A percentile compares a stretch with the other conserved stretches of the same genome.
Evolutionary conservation across 1,140 invertebrate genomes (phyloP).

Genomic region (Drosophila hydei): DNA sequence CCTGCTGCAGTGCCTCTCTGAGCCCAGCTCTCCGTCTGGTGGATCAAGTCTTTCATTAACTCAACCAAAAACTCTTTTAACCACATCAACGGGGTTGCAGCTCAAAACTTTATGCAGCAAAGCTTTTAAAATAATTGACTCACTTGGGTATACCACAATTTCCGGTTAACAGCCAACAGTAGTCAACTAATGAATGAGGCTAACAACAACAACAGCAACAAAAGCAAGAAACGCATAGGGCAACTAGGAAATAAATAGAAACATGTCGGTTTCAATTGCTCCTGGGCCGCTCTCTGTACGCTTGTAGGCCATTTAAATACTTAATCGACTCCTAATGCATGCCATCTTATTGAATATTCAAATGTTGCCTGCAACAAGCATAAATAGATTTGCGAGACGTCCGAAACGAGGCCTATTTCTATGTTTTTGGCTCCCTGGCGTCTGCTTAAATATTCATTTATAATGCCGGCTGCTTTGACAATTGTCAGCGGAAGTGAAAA

Average conservation of each 20-base stretch:
- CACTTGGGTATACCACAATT: conserved; percentile 79
- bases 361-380: conserved; percentile 28
- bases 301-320: conserved; percentile 65
- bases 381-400: conserved; percentile 17
- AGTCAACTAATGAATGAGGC: conserved; percentile 69
- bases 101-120: conserved; percentile 70
- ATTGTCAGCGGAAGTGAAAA: conserved; percentile 57
- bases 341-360: conserved; percentile 69
- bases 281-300: conserved; percentile 32
- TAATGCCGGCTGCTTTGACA: conserved; percentile 49
- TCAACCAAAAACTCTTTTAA: conserved; percentile 52
- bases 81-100: conserved; percentile 50
- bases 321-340: conserved; percentile 71
- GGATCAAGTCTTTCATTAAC: conserved; percentile 62
- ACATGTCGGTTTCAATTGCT: conserved; percentile 7
- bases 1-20: no score
- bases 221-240: background rate
- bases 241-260: conserved; percentile 21
- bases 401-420: background rate
- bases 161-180: conserved; percentile 68
- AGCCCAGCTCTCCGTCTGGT: conserved; percentile 1
- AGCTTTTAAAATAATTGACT: conserved; percentile 83
- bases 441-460: conserved; percentile 45
- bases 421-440: no score
- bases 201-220: conserved; percentile 30